phyloP scores from a whole-genome alignment of 2,888 invertebrate species.

The Cheilosia impressa region DNA sequence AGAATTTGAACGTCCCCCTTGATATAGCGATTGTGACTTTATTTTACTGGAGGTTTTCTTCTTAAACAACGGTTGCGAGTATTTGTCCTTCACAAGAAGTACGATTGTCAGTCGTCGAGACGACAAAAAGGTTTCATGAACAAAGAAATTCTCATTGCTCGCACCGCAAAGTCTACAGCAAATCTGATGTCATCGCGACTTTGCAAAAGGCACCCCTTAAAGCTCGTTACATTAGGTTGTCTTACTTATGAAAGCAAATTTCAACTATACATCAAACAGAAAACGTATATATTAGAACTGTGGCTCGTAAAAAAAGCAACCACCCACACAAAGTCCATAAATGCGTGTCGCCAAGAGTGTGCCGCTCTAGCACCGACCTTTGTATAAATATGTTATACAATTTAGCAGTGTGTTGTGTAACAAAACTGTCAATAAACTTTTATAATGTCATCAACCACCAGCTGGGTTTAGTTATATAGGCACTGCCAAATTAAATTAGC shows the following conservation, averaged over 20 bases:
- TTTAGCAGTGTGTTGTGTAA: not conserved
- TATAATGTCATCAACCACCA: too few relatives aligned
- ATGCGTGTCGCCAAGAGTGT: not conserved
- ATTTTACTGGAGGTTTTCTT: too few relatives aligned
- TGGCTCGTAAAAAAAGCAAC: not conserved
- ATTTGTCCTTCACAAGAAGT: too few relatives aligned
- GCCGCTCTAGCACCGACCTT: not conserved
- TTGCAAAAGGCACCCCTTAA: not conserved
- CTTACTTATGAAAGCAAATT: not conserved
- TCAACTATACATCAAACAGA: not conserved
- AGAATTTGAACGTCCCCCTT: too few relatives aligned
- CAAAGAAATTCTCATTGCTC: too few relatives aligned
- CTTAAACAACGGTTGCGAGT: too few relatives aligned
- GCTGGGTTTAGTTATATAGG: too few relatives aligned
- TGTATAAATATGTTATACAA: not conserved
- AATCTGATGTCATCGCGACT: constrained; percentile 2
- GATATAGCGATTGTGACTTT: too few relatives aligned
- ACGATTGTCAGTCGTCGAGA: too few relatives aligned
- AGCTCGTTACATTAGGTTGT: not conserved
- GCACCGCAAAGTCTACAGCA: not conserved
- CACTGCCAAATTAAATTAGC: too few relatives aligned
- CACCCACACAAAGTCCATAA: not conserved
- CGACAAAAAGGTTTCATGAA: too few relatives aligned
- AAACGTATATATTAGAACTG: not conserved
- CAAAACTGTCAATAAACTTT: too few relatives aligned